Conservation (phyloP, 2,113 vertebrate genomes). For the Tenrec ecaudatus region DNA sequence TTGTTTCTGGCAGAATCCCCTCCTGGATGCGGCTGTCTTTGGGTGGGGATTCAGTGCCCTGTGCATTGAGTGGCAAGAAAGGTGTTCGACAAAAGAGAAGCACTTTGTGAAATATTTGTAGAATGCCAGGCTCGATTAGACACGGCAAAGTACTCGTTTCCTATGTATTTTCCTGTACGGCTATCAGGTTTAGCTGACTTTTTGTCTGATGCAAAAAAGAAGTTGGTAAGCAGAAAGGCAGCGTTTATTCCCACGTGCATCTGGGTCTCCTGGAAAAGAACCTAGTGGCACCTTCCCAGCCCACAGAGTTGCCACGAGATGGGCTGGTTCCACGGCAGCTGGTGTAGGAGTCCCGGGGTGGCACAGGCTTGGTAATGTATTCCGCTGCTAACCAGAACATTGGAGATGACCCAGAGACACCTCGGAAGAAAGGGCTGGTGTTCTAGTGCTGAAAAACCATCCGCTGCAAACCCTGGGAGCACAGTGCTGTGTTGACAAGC, state of each 20-base stretch:
- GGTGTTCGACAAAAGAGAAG: constrained; percentile 50
- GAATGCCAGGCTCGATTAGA: constrained; percentile 3
- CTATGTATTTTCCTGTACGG: background rate
- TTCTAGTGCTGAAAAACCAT: background rate
- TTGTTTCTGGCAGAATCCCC: background rate
- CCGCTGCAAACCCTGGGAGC: background rate
- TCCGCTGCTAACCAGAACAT: background rate
- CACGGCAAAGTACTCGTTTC: constrained; percentile 58
- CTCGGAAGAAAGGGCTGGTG: background rate
- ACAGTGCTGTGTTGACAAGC: background rate
- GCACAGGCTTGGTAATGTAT: background rate
- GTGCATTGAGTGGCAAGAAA: constrained; percentile 13
- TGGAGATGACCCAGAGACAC: background rate
- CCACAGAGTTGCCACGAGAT: background rate
- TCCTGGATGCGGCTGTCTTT: constrained; percentile 24
- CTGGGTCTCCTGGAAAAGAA: background rate
- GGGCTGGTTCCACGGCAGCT: background rate
- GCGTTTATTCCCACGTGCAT: too few relatives aligned
- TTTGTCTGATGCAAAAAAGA: background rate
- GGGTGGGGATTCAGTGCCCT: background rate
- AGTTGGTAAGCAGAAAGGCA: too few relatives aligned
- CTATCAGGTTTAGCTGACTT: constrained; percentile 14
- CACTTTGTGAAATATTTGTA: constrained; percentile 55
- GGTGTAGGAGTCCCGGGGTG: background rate
- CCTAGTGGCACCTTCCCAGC: too few relatives aligned